phyloP scores from a whole-genome alignment of 2,888 invertebrate genomes.

The Monochamus alternatus region DNA sequence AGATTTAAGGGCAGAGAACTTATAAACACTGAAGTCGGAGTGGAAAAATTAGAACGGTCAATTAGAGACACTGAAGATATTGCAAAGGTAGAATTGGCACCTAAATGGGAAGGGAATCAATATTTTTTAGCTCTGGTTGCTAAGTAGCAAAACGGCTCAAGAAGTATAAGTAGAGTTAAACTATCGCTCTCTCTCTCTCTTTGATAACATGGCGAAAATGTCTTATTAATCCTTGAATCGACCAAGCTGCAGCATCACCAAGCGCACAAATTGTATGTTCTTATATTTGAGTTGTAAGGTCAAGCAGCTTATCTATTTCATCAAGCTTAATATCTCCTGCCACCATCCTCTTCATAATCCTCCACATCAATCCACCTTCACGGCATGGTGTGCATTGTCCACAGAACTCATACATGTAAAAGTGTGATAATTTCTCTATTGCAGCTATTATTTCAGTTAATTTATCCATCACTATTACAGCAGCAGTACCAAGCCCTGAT shows the following conservation, averaged over 20 bases:
- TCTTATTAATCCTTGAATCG: conserved; percentile 97
- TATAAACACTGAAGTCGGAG: no score
- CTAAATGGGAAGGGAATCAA: no score
- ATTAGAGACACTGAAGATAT: no score
- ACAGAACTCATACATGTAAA: conserved; percentile 99
- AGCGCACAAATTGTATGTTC: conserved; percentile 99
- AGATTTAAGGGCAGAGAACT: no score
- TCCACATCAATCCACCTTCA: no score
- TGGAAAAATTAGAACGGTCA: no score
- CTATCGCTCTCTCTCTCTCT: conserved; percentile 89
- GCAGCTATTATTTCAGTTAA: conserved; percentile 97
- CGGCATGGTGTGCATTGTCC: conserved; percentile 99
- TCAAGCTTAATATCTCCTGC: conserved; percentile 93
- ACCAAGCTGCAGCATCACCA: conserved; percentile 99
- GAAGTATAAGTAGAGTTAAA: no score
- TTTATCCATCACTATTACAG: conserved; percentile 99
- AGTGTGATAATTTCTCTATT: conserved; percentile 95
- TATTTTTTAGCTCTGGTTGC: no score
- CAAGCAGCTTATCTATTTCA: conserved; percentile 99
- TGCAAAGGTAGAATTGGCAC: no score
- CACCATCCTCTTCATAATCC: no score
- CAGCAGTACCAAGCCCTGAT: conserved; percentile 97
- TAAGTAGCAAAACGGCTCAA: no score
- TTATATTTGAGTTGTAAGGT: conserved; percentile 99
- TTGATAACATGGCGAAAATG: conserved; percentile 97